Evolutionary conservation across 2,888 invertebrate genomes (phyloP), one percentile per base, ranked within the genome.

Genomic region (Sialis lutaria): DNA sequence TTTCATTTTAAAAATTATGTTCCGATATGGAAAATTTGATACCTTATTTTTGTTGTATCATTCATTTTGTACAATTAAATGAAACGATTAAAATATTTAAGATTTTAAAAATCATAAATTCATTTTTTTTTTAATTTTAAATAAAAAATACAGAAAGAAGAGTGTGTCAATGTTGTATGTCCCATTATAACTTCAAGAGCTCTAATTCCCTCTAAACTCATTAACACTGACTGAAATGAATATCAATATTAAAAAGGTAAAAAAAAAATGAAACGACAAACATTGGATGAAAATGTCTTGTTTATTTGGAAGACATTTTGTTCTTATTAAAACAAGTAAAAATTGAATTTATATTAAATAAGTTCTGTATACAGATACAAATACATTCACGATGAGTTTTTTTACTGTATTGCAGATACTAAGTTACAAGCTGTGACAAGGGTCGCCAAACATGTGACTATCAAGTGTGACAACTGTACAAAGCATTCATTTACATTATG

Each of bases 291-390:
- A 63, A 63, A 63, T 48, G 60, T 47, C 63, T 63, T 57, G 58
- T 64, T 63, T 64, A 64, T 64, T 64, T 63, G 65, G 65, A 65
- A 65, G 65, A 65, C 65, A 64, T 61, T 61, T 47, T 61, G 58
- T 60, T 63, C 58, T 63, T 63, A 62, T 60, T 62, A 62, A 63
- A 64, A 62, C 60, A 61, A 61, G 63, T 65, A 65, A 63, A 65
- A 65, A 65, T 63, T 57, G 61, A 61, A 62, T 59, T 60, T 60
- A 61, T 62, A 61, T 61, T 45, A 45, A 45, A 40, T 45, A 22
- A 45, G 40, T 31, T 39, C 40, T 13, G 39, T 22, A 22, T 22
- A 30, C 10, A 61, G 60, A 59, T 63, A 63, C 61, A 63, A 48
- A 51, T 46, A 52, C 49, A 60, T 60, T 60, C 55, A 49, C 22